Conservation (phyloP, 2,888 invertebrate species). For the Meiosimyza decipiens region DNA sequence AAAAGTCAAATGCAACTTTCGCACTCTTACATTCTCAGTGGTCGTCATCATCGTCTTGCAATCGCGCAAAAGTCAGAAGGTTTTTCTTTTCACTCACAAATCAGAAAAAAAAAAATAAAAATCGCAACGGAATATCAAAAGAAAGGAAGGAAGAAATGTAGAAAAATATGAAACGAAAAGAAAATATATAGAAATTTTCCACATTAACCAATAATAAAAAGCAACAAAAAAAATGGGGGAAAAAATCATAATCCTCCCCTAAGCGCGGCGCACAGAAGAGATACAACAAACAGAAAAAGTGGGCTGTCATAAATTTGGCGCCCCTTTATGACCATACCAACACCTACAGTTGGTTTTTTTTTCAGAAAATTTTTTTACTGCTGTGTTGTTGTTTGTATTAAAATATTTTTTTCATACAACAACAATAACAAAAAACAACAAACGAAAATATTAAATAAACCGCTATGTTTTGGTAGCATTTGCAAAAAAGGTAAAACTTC, state of each 20-base stretch:
- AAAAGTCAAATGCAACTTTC: not conserved
- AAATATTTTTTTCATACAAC: conserved; percentile 8
- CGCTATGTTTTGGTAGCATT: conserved; percentile 46
- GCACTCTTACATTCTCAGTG: conserved; percentile 6
- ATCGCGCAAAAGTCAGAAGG: conserved; percentile 36
- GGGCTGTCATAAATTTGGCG: conserved; percentile 48
- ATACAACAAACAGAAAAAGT: conserved; percentile 25
- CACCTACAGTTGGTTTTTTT: conserved; percentile 4
- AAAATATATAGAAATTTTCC: conserved; percentile 34
- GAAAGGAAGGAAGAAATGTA: conserved; percentile 40
- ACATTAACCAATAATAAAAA: conserved; percentile 42
- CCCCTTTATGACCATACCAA: conserved; percentile 35
- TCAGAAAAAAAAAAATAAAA: conserved; percentile 36
- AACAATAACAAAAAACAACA: conserved; percentile 1
- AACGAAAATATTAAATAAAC: conserved; percentile 38
- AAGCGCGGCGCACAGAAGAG: conserved; percentile 9
- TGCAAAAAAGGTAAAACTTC: not conserved
- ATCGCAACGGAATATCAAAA: conserved; percentile 26
- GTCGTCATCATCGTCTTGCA: conserved; percentile 2
- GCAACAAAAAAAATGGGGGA: conserved; percentile 42
- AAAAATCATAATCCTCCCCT: conserved; percentile 50
- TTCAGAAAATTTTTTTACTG: not conserved
- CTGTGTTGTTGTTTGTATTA: conserved; percentile 1
- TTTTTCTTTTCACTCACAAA: conserved; percentile 25
- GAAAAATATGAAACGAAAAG: conserved; percentile 24